Evolutionary conservation across 2,113 vertebrate species (phyloP), one percentile per base, ranked within the genome.

Genomic region (Ictalurus furcatus): DNA sequence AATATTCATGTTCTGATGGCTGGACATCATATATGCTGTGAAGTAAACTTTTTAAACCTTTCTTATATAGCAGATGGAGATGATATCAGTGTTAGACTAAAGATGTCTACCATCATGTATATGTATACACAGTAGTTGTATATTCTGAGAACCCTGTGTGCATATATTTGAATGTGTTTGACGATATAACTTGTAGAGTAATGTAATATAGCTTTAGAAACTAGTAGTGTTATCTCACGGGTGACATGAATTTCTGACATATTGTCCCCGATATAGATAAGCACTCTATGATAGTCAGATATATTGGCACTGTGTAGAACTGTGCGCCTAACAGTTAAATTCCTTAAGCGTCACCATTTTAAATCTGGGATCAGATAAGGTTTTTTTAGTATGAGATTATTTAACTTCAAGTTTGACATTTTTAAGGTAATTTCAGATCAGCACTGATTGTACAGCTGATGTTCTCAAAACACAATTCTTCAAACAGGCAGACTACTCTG

Each of bases 71-170:
- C 61, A 88, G 40, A 52, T 85, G 23, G 80, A 81, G 73, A 90
- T 52, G n/a, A 91, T 90, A 88, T 90, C 69, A 91, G 86, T 89
- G 85, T 91, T 85, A 90, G 85, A 88, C 90, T 88, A 89, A 88
- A 87, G 79, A 87, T 90, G 87, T 89, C 91, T 79, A 65, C 5
- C 85, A 89, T 91, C 88, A 81, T 83, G 84, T 89, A 89, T 93
- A 90, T 93, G 90, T 91, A 92, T 89, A 92, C 85, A 92, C 91
- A 92, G 80, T 93, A 90, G 93, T 91, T 95, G 92, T 95, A 93
- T 91, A 95, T 94, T 91, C 92, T 91, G 92, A 92, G 90, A 94
- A 81, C 87, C 94, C 93, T 92, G 90, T 91, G 84, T 93, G 92
- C 61, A 84, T 84, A 91, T 88, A 94, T 90, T 84, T 78, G 69